A percentile compares a stretch with the other conserved stretches of the same genome.
These are phyloP conservation scores for Cepaea hortensis DNA, from an alignment of 2,888 invertebrate species.

Conservation along the genomic window DNA sequence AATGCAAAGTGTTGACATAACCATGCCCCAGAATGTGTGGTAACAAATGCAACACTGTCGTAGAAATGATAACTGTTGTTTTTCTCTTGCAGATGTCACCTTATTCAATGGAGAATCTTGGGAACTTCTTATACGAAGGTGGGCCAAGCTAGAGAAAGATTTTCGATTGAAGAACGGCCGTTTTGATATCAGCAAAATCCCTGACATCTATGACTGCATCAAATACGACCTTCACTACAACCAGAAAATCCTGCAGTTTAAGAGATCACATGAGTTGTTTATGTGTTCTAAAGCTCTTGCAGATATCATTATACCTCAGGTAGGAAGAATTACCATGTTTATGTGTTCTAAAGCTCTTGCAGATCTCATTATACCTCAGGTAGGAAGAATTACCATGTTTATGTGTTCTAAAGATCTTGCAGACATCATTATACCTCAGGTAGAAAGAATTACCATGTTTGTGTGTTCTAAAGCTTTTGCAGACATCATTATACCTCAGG, in stretches of 20 bases:
- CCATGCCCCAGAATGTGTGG: too few relatives aligned
- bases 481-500: slow-evolving; percentile 98
- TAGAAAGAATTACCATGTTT: slow-evolving; percentile 79
- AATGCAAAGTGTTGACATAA: too few relatives aligned
- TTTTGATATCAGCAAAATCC: slow-evolving; percentile 98
- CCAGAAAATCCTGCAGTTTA: slow-evolving; percentile 91
- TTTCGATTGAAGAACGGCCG: slow-evolving; percentile 90
- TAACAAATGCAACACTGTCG: too few relatives aligned
- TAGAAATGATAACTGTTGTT: neutral
- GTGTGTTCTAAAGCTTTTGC: slow-evolving; percentile 97
- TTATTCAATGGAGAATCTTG: slow-evolving; percentile 98
- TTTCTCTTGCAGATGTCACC: slow-evolving; percentile 83
- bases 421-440: slow-evolving; percentile 98
- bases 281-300: slow-evolving; percentile 97
- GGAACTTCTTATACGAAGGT: slow-evolving; percentile 97
- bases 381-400: slow-evolving; percentile 79
- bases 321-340: slow-evolving; percentile 79
- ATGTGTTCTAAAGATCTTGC: slow-evolving; percentile 97
- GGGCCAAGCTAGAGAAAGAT: slow-evolving; percentile 99
- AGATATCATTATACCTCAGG: slow-evolving; percentile 98
- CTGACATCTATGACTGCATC: slow-evolving; percentile 99
- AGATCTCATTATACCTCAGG: slow-evolving; percentile 98
- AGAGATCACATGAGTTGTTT: slow-evolving; percentile 80
- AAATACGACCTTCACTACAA: slow-evolving; percentile 98
- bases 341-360: slow-evolving; percentile 97